Percentiles rank a stretch among this genome's conserved stretches.
Conservation (phyloP, 2,888 invertebrate species). For the Drosophila infuscata region DNA sequence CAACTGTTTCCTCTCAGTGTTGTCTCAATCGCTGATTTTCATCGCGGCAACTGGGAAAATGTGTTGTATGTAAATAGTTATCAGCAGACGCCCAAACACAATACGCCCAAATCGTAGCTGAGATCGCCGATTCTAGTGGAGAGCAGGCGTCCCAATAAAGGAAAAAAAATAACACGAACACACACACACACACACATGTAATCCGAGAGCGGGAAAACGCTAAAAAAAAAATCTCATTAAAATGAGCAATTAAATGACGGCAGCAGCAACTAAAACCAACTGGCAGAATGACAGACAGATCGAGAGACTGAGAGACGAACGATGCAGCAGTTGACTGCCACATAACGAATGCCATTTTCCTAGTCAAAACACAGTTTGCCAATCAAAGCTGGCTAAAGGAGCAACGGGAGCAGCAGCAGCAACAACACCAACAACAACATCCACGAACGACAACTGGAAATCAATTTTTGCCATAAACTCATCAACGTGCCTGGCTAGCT, state of each 20-base stretch:
- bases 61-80: slow-evolving; percentile 70
- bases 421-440: slow-evolving; percentile 33
- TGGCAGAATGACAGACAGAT: slow-evolving; percentile 37
- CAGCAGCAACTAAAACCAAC: slow-evolving; percentile 66
- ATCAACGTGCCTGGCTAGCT: slow-evolving; percentile 56
- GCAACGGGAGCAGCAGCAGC: slow-evolving; percentile 50
- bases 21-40: slow-evolving; percentile 70
- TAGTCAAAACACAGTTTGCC: slow-evolving; percentile 59
- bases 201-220: slow-evolving; percentile 44
- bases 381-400: slow-evolving; percentile 50
- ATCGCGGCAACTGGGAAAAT: slow-evolving; percentile 58
- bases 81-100: slow-evolving; percentile 75
- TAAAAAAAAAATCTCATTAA: slow-evolving; percentile 76
- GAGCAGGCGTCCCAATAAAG: slow-evolving; percentile 53
- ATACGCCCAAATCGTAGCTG: slow-evolving; percentile 63
- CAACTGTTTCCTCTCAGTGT: slow-evolving; percentile 57
- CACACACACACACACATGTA: neutral
- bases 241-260: slow-evolving; percentile 80
- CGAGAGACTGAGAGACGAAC: slow-evolving; percentile 10
- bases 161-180: slow-evolving; percentile 9
- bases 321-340: slow-evolving; percentile 18
- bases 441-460: slow-evolving; percentile 71
- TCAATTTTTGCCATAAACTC: slow-evolving; percentile 80
- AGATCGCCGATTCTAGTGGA: slow-evolving; percentile 41
- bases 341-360: slow-evolving; percentile 62